These are phyloP conservation scores for Xiphophorus maculatus DNA, from an alignment of 2,113 vertebrate species.

Conservation along the genomic window DNA sequence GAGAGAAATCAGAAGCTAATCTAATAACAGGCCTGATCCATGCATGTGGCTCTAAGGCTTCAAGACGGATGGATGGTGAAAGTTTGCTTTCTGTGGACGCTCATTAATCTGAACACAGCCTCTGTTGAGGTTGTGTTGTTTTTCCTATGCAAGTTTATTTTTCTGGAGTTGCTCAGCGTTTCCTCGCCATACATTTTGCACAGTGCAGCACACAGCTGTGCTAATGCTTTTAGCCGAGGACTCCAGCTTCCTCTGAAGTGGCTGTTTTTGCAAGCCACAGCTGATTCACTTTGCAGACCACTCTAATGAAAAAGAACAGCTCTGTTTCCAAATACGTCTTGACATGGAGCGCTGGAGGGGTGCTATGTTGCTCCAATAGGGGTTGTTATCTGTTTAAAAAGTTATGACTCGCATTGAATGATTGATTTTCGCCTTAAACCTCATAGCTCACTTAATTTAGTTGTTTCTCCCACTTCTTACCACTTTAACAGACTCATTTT, in stretches of 20 bases:
- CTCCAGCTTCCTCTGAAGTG: conserved; percentile 19
- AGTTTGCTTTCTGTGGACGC: conserved; percentile 16
- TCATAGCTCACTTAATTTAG: conserved; percentile 21
- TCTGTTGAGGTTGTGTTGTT: conserved; percentile 10
- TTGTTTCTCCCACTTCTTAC: conserved; percentile 36
- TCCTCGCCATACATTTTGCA: conserved; percentile 19
- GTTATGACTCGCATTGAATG: conserved; percentile 38
- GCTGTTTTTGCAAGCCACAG: conserved; percentile 51
- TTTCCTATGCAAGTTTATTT: conserved; percentile 10
- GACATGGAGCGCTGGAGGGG: conserved; percentile 6
- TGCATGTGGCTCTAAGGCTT: conserved; percentile 30
- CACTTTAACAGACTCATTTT: conserved; percentile 33
- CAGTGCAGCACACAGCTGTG: neutral
- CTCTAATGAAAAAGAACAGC: conserved; percentile 50
- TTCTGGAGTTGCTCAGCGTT: neutral
- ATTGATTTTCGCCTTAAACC: conserved; percentile 45
- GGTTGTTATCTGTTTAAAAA: conserved; percentile 54
- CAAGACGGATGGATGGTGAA: conserved; percentile 21
- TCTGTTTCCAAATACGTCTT: conserved; percentile 44
- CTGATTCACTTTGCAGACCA: conserved; percentile 54
- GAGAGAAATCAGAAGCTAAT: conserved; percentile 61
- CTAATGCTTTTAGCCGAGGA: conserved; percentile 38
- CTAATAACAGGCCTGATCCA: conserved; percentile 52
- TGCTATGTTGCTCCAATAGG: conserved; percentile 16
- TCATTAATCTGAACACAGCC: conserved; percentile 33